Percentiles rank a stretch among this genome's conserved stretches.
Evolutionary conservation across 2,113 vertebrate species (phyloP).

Genomic region (Apaloderma vittatum): DNA sequence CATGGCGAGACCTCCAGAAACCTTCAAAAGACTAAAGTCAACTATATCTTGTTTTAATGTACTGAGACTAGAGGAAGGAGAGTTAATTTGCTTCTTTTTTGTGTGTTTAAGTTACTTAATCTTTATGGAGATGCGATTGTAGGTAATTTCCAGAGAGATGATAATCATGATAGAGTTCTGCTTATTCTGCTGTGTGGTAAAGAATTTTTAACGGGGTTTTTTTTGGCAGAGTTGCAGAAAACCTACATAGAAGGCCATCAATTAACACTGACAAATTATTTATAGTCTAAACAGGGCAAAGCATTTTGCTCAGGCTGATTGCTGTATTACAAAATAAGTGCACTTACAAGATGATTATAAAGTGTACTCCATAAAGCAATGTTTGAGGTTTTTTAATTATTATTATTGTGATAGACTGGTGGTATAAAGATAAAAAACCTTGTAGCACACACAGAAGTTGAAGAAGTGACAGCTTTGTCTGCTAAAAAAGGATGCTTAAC

Average conservation of each 20-base stretch:
- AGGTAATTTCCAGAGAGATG: background rate
- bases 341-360: constrained; percentile 40
- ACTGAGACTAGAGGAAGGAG: background rate
- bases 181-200: background rate
- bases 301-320: constrained; percentile 8
- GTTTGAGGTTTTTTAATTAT: background rate
- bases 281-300: constrained; percentile 35
- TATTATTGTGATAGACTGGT: background rate
- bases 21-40: background rate
- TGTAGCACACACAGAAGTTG: background rate
- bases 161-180: background rate
- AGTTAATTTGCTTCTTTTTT: background rate
- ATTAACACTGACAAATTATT: constrained; percentile 56
- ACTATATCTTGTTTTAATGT: background rate
- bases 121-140: background rate
- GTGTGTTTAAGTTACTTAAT: background rate
- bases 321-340: background rate
- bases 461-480: constrained; percentile 6
- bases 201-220: background rate
- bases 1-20: background rate
- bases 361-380: background rate
- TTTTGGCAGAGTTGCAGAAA: background rate
- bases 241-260: background rate
- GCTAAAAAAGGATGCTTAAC: constrained; percentile 16
- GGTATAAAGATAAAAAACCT: constrained; percentile 14